These are phyloP conservation scores for Scaeva pyrastri DNA, from an alignment of 2,888 invertebrate genomes.

Conservation along the genomic window DNA sequence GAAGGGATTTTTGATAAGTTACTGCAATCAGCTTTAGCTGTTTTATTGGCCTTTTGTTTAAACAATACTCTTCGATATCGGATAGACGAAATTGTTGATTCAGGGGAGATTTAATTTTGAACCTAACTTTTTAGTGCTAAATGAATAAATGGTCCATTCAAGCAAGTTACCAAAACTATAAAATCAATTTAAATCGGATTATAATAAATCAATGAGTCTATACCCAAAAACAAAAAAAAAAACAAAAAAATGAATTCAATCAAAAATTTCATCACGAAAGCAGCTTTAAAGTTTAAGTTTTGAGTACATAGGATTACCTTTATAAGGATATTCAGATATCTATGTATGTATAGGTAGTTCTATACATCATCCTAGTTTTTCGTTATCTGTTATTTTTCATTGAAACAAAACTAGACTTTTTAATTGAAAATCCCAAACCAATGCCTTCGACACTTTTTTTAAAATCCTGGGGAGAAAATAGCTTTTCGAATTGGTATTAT, in stretches of 20 bases:
- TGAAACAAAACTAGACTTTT: constrained; percentile 69
- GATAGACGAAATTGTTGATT: too few species aligned
- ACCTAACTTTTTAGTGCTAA: too few species aligned
- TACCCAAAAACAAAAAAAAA: too few species aligned
- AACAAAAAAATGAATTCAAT: constrained; percentile 20
- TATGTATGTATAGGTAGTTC: constrained; percentile 39
- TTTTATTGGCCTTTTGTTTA: too few species aligned
- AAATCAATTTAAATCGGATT: constrained; percentile 73
- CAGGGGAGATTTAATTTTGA: too few species aligned
- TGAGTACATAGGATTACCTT: constrained; percentile 49
- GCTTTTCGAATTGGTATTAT: constrained; percentile 39
- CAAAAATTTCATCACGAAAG: constrained; percentile 40
- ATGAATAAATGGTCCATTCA: constrained; percentile 1
- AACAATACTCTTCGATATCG: too few species aligned
- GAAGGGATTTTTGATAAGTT: too few species aligned
- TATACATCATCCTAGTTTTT: neutral
- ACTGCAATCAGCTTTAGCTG: too few species aligned
- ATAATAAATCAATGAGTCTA: constrained; percentile 36
- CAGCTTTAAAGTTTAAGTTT: constrained; percentile 61
- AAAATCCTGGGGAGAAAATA: constrained; percentile 3
- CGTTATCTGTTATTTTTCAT: constrained; percentile 69
- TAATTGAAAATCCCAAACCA: constrained; percentile 69
- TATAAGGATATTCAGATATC: constrained; percentile 36
- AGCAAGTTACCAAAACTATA: constrained; percentile 40
- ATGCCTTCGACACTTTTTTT: constrained; percentile 46